Evolutionary conservation across 2,888 invertebrate genomes (phyloP).

Genomic region (Macrosiphum euphorbiae): DNA sequence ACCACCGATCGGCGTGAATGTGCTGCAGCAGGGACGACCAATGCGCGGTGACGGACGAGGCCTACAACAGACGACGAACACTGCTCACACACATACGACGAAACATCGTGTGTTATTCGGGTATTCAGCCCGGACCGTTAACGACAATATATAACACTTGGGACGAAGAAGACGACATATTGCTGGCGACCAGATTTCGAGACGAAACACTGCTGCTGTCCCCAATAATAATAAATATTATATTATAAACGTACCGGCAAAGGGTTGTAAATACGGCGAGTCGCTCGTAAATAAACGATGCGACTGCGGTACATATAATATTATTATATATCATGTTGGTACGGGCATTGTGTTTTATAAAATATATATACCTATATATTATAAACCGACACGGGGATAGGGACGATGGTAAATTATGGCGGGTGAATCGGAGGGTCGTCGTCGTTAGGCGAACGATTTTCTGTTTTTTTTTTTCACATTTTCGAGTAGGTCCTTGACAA

Average conservation of each 20-base stretch:
- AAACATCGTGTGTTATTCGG: not conserved
- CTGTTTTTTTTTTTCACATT: not conserved
- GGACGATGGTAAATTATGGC: not conserved
- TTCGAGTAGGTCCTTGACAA: constrained; percentile 47
- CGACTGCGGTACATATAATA: not conserved
- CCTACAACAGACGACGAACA: not conserved
- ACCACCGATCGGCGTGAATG: not conserved
- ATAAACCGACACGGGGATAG: not conserved
- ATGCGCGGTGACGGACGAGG: not conserved
- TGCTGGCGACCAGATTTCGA: not conserved
- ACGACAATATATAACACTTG: not conserved
- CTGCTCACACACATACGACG: not conserved
- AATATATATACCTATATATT: not conserved
- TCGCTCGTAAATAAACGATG: constrained; percentile 7
- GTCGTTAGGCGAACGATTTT: constrained; percentile 23
- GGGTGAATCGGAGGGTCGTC: constrained; percentile 25
- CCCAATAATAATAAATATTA: not conserved
- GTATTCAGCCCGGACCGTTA: not conserved
- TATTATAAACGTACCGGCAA: not conserved
- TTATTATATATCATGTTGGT: not conserved
- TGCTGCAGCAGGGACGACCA: not conserved
- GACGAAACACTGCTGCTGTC: not conserved
- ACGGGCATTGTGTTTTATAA: not conserved
- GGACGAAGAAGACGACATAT: not conserved
- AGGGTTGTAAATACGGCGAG: not conserved